phyloP scores from a whole-genome alignment of 2,888 invertebrate species.

The Cryptocephalus primarius region DNA sequence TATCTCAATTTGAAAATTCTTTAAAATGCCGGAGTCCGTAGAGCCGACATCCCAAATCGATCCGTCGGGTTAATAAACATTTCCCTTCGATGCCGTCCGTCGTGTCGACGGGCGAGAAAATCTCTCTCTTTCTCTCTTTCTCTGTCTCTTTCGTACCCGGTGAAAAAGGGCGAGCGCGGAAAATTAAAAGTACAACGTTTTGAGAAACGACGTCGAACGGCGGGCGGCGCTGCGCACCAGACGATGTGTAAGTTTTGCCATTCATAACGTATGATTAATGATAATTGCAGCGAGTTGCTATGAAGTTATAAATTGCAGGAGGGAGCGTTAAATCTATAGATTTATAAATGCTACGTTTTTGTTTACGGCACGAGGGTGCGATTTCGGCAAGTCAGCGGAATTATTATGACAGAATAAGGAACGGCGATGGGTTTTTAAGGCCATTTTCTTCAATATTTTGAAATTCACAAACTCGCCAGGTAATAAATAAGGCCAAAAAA shows the following conservation, averaged over 20 bases:
- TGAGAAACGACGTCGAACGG: constrained; percentile 12
- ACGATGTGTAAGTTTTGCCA: constrained; percentile 34
- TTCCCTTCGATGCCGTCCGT: no score
- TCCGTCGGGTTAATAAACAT: no score
- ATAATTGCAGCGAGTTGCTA: constrained; percentile 33
- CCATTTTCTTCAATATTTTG: no score
- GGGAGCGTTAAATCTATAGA: constrained; percentile 23
- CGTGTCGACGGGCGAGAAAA: no score
- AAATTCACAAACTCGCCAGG: not conserved
- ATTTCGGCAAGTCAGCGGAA: constrained; percentile 24
- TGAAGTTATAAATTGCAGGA: constrained; percentile 32
- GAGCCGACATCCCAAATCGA: no score
- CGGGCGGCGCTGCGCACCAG: constrained; percentile 8
- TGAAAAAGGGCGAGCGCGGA: no score
- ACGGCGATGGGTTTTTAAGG: no score
- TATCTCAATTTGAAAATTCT: no score
- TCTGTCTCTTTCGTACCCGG: no score
- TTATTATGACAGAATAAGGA: constrained; percentile 1
- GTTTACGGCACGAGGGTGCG: constrained; percentile 23
- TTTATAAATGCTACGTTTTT: constrained; percentile 28
- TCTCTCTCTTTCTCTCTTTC: no score
- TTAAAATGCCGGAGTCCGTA: no score
- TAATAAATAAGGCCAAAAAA: no score
- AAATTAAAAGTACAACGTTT: not conserved
- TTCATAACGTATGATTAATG: constrained; percentile 38